Evolutionary conservation across 2,888 invertebrate genomes (phyloP).

Genomic region (Cheilosia soror): DNA sequence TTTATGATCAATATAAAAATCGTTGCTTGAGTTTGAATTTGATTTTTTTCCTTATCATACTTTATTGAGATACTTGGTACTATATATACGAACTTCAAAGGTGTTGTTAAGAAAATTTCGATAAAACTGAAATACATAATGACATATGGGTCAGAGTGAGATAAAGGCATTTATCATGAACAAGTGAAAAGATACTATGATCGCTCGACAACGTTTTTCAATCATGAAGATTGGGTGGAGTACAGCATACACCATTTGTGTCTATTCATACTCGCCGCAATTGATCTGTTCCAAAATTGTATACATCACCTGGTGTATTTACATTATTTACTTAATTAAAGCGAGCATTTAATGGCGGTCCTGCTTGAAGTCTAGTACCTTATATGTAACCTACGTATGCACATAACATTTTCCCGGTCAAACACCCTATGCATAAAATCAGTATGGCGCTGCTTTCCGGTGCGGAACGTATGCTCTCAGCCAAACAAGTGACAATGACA

Average conservation of each 20-base stretch:
- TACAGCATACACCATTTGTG: not conserved
- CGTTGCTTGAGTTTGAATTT: constrained; percentile 25
- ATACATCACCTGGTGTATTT: constrained; percentile 38
- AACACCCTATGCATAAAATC: too few species aligned
- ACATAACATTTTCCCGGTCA: too few species aligned
- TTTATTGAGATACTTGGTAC: constrained; percentile 10
- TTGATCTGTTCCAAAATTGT: constrained; percentile 42
- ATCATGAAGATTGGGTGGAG: constrained; percentile 77
- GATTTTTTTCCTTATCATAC: constrained; percentile 38
- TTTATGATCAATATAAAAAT: constrained; percentile 59
- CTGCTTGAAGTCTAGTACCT: not conserved
- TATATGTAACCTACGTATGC: too few species aligned
- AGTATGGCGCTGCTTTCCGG: too few species aligned
- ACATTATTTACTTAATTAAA: constrained; percentile 13
- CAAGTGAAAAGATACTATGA: constrained; percentile 46
- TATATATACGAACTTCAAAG: constrained; percentile 56
- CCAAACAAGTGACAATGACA: too few species aligned
- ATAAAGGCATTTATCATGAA: constrained; percentile 56
- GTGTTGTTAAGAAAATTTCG: constrained; percentile 26
- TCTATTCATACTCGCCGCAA: constrained; percentile 66
- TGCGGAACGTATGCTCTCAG: too few species aligned
- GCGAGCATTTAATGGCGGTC: too few species aligned
- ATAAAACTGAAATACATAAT: constrained; percentile 40
- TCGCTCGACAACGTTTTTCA: constrained; percentile 69
- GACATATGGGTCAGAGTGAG: constrained; percentile 50